phyloP scores from a whole-genome alignment of 2,888 invertebrate genomes.

The Tholera decimalis region DNA sequence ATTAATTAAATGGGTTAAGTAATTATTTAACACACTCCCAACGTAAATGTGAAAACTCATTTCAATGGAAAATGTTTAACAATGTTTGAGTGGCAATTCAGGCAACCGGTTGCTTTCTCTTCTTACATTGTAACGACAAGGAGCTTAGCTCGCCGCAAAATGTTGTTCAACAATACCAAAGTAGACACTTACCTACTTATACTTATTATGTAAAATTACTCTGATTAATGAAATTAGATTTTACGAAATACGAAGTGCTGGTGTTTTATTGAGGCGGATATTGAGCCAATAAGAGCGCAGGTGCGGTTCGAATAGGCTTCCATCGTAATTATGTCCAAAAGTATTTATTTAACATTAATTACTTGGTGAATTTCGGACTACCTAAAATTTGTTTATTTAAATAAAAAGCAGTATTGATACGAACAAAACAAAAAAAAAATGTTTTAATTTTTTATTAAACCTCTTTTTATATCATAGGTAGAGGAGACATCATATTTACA shows the following conservation, averaged over 20 bases:
- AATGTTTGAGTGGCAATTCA: conserved; percentile 5
- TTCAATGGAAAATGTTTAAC: conserved; percentile 24
- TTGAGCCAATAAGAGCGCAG: conserved; percentile 57
- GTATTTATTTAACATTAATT: conserved; percentile 46
- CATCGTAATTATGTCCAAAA: conserved; percentile 52
- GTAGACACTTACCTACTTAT: not conserved
- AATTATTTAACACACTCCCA: not conserved
- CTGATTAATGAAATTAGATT: conserved; percentile 36
- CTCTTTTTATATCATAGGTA: too few relatives aligned
- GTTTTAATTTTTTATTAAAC: too few relatives aligned
- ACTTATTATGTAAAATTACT: conserved; percentile 25
- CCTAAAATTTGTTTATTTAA: too few relatives aligned
- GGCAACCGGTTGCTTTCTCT: conserved; percentile 5
- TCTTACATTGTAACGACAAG: not conserved
- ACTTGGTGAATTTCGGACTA: not conserved
- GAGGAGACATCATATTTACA: too few relatives aligned
- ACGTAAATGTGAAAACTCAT: conserved; percentile 9
- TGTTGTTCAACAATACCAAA: conserved; percentile 11
- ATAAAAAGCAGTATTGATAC: too few relatives aligned
- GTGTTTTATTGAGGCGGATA: conserved; percentile 34
- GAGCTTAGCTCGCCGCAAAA: conserved; percentile 29
- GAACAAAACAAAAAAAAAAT: too few relatives aligned
- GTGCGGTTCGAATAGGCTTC: conserved; percentile 51
- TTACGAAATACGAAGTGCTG: conserved; percentile 28
- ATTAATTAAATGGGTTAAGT: not conserved